Evolutionary conservation across 2,797 vertebrate genomes (phyloP).

Genomic region (Pyrrhura leucotis): DNA sequence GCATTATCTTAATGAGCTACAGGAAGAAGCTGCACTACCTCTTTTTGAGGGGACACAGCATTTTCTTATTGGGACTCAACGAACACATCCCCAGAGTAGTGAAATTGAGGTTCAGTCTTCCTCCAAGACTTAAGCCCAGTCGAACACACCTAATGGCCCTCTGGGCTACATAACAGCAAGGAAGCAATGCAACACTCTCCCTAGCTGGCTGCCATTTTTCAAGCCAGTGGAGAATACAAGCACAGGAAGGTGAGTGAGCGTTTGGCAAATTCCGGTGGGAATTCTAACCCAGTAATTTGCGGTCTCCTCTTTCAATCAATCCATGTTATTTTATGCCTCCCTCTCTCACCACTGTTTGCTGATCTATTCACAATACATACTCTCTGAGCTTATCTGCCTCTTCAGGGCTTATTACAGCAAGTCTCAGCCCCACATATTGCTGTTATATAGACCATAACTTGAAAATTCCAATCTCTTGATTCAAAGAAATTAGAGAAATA

Average conservation of each 20-base stretch:
- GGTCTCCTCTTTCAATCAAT: neutral
- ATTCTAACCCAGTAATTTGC: neutral
- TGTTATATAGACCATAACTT: neutral
- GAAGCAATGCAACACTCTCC: neutral
- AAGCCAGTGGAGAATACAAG: neutral
- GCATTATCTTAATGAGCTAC: neutral
- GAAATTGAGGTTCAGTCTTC: neutral
- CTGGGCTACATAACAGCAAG: neutral
- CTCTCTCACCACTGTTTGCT: neutral
- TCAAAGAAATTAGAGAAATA: neutral
- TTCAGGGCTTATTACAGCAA: neutral
- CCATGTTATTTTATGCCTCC: accelerated
- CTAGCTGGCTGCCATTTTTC: neutral
- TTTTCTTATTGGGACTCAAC: neutral
- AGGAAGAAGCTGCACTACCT: neutral
- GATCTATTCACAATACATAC: neutral
- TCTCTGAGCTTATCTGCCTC: neutral
- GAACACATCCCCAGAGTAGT: neutral
- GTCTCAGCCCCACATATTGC: neutral
- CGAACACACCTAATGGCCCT: neutral
- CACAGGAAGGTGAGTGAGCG: neutral
- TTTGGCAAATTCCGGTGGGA: neutral
- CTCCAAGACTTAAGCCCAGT: neutral
- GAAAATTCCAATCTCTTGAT: neutral
- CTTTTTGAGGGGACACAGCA: neutral